A percentile compares a stretch with the other conserved stretches of the same genome.
These are phyloP conservation scores for Hozukius guyotensis DNA, from an alignment of 2,797 vertebrate species.

Conservation along the genomic window DNA sequence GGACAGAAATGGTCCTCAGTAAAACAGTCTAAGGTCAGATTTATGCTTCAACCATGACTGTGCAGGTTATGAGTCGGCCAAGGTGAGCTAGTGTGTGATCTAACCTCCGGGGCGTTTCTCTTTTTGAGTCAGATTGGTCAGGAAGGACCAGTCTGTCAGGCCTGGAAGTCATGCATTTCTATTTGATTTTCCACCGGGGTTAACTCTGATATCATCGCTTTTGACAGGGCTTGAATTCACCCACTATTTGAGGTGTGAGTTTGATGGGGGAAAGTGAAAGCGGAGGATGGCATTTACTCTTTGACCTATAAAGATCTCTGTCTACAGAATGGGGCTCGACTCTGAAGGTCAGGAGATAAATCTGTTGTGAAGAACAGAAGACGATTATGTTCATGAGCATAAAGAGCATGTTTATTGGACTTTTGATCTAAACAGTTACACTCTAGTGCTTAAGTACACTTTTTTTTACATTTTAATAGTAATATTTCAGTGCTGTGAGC, in stretches of 20 bases:
- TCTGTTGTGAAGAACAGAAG: neutral
- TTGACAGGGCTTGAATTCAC: constrained; percentile 25
- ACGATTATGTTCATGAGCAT: neutral
- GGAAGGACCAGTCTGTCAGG: neutral
- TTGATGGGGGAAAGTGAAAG: constrained; percentile 9
- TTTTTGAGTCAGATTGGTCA: constrained; percentile 33
- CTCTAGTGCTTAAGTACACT: neutral
- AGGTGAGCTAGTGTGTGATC: constrained; percentile 8
- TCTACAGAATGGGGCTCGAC: neutral
- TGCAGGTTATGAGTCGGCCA: constrained; percentile 2
- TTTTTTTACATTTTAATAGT: neutral
- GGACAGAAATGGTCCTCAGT: neutral
- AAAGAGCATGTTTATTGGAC: neutral
- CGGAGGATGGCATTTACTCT: constrained; percentile 5
- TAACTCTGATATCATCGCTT: constrained; percentile 14
- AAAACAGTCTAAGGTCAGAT: neutral
- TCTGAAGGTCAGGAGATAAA: constrained; percentile 8
- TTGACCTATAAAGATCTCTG: constrained; percentile 19
- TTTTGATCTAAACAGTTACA: neutral
- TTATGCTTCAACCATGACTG: neutral
- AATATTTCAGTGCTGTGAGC: neutral
- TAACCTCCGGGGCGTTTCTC: constrained; percentile 1
- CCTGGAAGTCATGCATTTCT: constrained; percentile 21
- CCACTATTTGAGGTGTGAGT: constrained; percentile 12
- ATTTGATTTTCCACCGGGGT: constrained; percentile 18